A percentile compares a stretch with the other conserved stretches of the same genome.
Evolutionary conservation across 1,140 invertebrate genomes (phyloP).

Genomic region (Bombus balteatus): DNA sequence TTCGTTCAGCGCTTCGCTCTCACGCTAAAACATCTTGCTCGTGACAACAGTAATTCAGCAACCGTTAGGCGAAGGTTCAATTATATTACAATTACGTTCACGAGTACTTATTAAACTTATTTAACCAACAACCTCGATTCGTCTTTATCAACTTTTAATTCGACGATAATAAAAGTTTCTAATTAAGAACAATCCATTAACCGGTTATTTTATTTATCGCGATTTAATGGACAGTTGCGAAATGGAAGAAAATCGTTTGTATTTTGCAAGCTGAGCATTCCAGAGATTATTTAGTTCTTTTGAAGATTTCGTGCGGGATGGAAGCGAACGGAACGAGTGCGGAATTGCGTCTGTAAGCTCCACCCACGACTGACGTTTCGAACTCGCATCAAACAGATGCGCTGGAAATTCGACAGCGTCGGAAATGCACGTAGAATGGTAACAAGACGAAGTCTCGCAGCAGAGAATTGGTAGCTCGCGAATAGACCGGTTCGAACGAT

Average conservation of each 20-base stretch:
- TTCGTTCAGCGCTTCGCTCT: too few relatives aligned
- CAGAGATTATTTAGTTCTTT: too few relatives aligned
- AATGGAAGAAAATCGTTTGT: too few relatives aligned
- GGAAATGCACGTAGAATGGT: not conserved
- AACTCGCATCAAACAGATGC: not conserved
- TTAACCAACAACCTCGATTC: not conserved
- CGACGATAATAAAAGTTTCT: not conserved
- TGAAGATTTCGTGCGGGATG: too few relatives aligned
- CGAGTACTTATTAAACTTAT: too few relatives aligned
- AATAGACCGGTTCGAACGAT: not conserved
- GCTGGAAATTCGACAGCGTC: not conserved
- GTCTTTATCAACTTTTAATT: conserved; percentile 1
- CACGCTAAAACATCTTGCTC: too few relatives aligned
- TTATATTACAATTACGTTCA: too few relatives aligned
- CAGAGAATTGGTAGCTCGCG: conserved; percentile 4
- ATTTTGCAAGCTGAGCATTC: too few relatives aligned
- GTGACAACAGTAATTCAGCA: too few relatives aligned
- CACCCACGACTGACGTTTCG: not conserved
- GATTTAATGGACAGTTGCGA: not conserved
- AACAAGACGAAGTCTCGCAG: not conserved
- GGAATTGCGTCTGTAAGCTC: not conserved
- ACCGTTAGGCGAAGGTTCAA: too few relatives aligned
- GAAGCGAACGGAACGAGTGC: not conserved
- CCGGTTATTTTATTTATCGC: not conserved
- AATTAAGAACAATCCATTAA: not conserved